Evolutionary conservation across 2,888 invertebrate species (phyloP).

Genomic region (Mamestra brassicae): DNA sequence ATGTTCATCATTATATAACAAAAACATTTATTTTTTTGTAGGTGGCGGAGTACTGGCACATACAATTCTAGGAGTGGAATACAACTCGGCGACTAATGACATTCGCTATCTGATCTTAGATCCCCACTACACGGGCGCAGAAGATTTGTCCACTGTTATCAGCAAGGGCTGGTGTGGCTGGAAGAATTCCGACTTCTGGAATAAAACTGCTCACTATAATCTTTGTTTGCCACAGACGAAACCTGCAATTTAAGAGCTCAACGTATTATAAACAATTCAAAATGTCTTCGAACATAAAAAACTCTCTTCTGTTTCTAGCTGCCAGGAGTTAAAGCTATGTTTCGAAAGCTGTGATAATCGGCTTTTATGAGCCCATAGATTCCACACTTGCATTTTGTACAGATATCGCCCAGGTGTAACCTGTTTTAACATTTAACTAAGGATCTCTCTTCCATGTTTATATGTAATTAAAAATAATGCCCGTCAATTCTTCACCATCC

Average conservation of each 20-base stretch:
- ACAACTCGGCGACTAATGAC: slow-evolving; percentile 94
- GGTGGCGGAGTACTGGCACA: slow-evolving; percentile 99
- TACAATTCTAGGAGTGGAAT: slow-evolving; percentile 98
- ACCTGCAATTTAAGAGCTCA: slow-evolving; percentile 77
- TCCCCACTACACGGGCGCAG: slow-evolving; percentile 98
- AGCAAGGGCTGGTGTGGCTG: slow-evolving; percentile 99
- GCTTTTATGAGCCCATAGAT: slow-evolving; percentile 51
- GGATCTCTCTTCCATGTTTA: slow-evolving; percentile 10
- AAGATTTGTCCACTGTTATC: slow-evolving; percentile 94
- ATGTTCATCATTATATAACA: neutral
- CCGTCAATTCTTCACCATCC: neutral
- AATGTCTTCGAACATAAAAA: slow-evolving; percentile 34
- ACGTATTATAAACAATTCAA: slow-evolving; percentile 33
- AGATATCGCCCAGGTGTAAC: neutral
- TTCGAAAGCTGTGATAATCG: slow-evolving; percentile 61
- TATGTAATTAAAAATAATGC: slow-evolving; percentile 16
- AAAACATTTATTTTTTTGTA: slow-evolving; percentile 73
- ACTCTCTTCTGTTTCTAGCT: slow-evolving; percentile 39
- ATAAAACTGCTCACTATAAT: slow-evolving; percentile 98
- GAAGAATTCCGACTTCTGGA: slow-evolving; percentile 99
- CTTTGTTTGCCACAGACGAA: slow-evolving; percentile 96
- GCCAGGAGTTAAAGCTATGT: slow-evolving; percentile 27
- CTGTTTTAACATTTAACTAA: slow-evolving; percentile 10
- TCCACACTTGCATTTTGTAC: slow-evolving; percentile 58
- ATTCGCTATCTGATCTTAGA: slow-evolving; percentile 98